Percentiles rank a stretch among this genome's conserved stretches.
phyloP scores from a whole-genome alignment of 2,113 vertebrate species.

The Xiphorhynchus elegans region DNA sequence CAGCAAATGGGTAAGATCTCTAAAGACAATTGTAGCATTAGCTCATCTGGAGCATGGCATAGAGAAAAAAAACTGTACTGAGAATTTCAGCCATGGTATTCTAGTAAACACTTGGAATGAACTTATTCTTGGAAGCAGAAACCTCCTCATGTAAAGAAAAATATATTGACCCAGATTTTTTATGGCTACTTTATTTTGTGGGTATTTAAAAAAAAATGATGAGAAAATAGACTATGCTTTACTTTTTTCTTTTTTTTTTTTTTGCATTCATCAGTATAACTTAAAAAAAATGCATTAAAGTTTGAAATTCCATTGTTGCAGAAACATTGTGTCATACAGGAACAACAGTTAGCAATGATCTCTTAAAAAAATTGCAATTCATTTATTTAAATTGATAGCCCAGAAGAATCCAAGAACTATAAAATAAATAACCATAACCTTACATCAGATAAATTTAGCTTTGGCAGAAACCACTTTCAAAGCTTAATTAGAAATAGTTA shows the following conservation, averaged over 20 bases:
- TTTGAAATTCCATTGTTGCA: background rate
- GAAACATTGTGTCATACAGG: background rate
- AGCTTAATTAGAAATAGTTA: background rate
- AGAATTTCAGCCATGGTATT: background rate
- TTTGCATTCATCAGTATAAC: background rate
- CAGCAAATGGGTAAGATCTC: background rate
- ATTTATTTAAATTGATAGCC: background rate
- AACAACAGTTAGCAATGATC: background rate
- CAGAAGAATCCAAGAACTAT: background rate
- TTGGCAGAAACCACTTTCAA: background rate
- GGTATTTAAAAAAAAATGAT: background rate
- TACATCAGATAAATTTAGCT: background rate
- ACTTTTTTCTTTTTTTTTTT: background rate
- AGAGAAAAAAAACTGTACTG: fast-evolving
- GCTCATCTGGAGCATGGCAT: fast-evolving
- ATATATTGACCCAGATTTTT: background rate
- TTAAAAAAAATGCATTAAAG: background rate
- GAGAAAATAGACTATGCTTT: background rate
- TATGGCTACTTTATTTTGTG: background rate
- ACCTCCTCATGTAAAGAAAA: background rate
- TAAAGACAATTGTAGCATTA: background rate
- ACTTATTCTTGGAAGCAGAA: background rate
- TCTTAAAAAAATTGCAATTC: background rate
- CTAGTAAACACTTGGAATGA: background rate
- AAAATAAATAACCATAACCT: background rate